phyloP scores from a whole-genome alignment of 2,888 invertebrate genomes.

The Drosophila engyochracea region DNA sequence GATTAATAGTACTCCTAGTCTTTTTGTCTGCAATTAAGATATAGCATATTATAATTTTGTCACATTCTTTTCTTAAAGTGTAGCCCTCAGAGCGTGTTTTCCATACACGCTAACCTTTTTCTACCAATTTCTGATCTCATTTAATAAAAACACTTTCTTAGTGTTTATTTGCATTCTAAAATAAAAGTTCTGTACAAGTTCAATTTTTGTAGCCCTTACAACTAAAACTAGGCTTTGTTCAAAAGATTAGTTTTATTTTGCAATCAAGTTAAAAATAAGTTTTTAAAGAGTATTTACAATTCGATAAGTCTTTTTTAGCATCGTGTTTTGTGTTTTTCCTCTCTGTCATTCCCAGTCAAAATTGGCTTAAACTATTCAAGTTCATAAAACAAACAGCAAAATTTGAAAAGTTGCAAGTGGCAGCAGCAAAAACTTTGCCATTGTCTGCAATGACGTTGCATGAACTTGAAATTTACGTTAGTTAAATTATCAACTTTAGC shows the following conservation, averaged over 20 bases:
- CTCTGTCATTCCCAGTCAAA: constrained; percentile 35
- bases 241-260: not conserved
- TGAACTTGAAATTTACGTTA: constrained; percentile 71
- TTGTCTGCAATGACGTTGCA: constrained; percentile 44
- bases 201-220: too few relatives aligned
- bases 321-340: not conserved
- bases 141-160: not conserved
- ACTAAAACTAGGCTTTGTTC: not conserved
- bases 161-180: not conserved
- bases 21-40: not conserved
- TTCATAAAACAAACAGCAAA: constrained; percentile 60
- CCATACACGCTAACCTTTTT: not conserved
- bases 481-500: constrained; percentile 59
- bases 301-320: constrained; percentile 1
- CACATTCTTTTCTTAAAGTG: not conserved
- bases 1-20: not conserved
- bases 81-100: not conserved
- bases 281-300: constrained; percentile 18
- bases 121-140: not conserved
- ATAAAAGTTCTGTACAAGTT: not conserved
- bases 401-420: constrained; percentile 64
- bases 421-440: constrained; percentile 49
- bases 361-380: constrained; percentile 63
- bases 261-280: not conserved
- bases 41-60: not conserved